Evolutionary conservation across 2,113 vertebrate genomes (phyloP).

Genomic region (Aegotheles bennettii): DNA sequence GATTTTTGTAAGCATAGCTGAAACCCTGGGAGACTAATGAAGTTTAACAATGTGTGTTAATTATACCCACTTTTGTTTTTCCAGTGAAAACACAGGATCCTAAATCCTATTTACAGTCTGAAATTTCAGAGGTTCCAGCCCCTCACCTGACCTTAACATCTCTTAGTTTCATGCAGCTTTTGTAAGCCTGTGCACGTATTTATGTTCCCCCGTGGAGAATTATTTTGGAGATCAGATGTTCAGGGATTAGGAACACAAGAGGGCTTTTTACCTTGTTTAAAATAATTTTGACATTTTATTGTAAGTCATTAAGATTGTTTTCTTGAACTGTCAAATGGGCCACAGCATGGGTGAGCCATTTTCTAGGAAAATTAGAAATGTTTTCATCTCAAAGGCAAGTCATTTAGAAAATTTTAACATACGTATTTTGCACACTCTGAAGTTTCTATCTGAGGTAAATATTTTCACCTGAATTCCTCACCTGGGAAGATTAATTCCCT

Average conservation of each 20-base stretch:
- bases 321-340: too few species aligned
- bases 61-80: slow-evolving; percentile 62
- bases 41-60: slow-evolving; percentile 67
- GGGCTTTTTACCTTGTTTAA: background rate
- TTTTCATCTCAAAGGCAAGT: too few species aligned
- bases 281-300: slow-evolving; percentile 13
- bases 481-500: background rate
- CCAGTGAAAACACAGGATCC: slow-evolving; percentile 47
- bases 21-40: slow-evolving; percentile 67
- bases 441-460: background rate
- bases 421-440: background rate
- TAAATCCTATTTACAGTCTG: slow-evolving; percentile 64
- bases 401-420: background rate
- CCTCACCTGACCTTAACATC: slow-evolving; percentile 18
- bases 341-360: too few species aligned
- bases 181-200: slow-evolving; percentile 19
- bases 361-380: too few species aligned
- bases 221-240: slow-evolving; percentile 2
- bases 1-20: slow-evolving; percentile 63
- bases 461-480: background rate
- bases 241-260: background rate
- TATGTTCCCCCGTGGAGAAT: slow-evolving; percentile 11
- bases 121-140: slow-evolving; percentile 40
- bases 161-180: slow-evolving; percentile 13
- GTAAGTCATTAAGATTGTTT: background rate